Evolutionary conservation across 2,888 invertebrate species (phyloP).

Genomic region (Rhagium mordax): DNA sequence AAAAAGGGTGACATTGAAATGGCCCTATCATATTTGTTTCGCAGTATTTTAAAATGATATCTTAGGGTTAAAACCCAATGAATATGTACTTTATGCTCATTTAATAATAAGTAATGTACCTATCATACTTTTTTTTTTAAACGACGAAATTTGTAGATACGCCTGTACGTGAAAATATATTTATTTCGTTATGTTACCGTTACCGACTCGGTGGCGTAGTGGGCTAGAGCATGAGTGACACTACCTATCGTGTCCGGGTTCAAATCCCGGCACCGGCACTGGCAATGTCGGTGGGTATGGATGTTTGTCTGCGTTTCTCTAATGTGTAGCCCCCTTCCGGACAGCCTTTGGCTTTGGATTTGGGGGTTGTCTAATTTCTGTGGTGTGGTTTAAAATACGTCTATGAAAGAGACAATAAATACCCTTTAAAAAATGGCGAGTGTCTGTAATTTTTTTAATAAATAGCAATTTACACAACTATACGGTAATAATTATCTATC

Average conservation of each 20-base stretch:
- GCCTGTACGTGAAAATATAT: not conserved
- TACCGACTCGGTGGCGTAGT: too few relatives aligned
- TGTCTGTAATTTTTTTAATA: not conserved
- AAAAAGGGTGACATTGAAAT: constrained; percentile 2
- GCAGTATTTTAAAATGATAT: not conserved
- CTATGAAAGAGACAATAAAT: not conserved
- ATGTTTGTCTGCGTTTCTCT: too few relatives aligned
- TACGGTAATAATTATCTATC: not conserved
- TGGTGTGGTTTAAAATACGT: not conserved
- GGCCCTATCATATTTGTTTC: not conserved
- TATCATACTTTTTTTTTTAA: constrained; percentile 7
- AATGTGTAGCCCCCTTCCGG: too few relatives aligned
- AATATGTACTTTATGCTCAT: not conserved
- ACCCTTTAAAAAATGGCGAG: not conserved
- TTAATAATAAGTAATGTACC: not conserved
- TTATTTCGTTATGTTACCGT: constrained; percentile 1
- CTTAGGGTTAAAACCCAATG: not conserved
- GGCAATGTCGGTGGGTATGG: too few relatives aligned
- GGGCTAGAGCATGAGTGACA: too few relatives aligned
- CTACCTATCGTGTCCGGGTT: too few relatives aligned
- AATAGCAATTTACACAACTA: not conserved
- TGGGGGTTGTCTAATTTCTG: too few relatives aligned
- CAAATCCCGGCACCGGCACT: too few relatives aligned
- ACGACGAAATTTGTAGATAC: not conserved
- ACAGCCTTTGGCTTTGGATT: too few relatives aligned